Base-by-base conservation (phyloP, 2,888 invertebrate genomes). In the Cosmia pyralina region DNA sequence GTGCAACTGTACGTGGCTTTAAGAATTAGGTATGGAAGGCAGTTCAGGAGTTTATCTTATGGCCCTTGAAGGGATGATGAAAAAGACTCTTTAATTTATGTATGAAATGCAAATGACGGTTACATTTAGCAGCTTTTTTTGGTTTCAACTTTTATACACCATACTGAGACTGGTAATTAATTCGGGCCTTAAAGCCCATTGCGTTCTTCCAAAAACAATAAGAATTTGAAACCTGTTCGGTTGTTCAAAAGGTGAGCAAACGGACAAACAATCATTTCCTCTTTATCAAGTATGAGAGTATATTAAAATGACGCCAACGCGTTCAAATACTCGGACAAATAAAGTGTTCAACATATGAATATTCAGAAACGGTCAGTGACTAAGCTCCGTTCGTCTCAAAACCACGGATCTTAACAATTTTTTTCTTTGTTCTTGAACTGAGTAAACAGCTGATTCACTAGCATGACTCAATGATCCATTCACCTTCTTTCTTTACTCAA, bases 371-470 rank as follows among this genome's bases (percentile, higher is more conserved):
- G 65, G 65, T 53, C 60, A 69, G 55, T 85, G 85, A 85, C 79
- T 85, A 86, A 85, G 22, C 57, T 7, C 15, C 7, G 17, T 17
- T 28, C 52, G 57, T 34, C 66, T 79, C 11, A 41, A 67, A 69
- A 75, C 72, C 72, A 71, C 75, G 44, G 69, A 79, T 75, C 66
- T 72, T 69, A 68, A 75, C 72, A 75, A 63, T 69, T 81, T 81
- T 85, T 60, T 4, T 83, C 87, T 86, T 87, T 87, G 85, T 87
- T 67, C 79, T 57, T 63, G 50, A 72, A 58, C 65, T 75, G 66
- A 76, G 75, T 68, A 75, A 75, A 80, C 78, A 87, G 82, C 80
- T 86, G 86, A 86, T 85, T 86, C 86, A 86, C 68, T 58, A 19
- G 22, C 11, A 63, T 80, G 75, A 82, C 72, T 81, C 75, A 78